These are phyloP conservation scores for Latrodectus geometricus DNA, from an alignment of 1,140 invertebrate genomes.

Conservation along the genomic window DNA sequence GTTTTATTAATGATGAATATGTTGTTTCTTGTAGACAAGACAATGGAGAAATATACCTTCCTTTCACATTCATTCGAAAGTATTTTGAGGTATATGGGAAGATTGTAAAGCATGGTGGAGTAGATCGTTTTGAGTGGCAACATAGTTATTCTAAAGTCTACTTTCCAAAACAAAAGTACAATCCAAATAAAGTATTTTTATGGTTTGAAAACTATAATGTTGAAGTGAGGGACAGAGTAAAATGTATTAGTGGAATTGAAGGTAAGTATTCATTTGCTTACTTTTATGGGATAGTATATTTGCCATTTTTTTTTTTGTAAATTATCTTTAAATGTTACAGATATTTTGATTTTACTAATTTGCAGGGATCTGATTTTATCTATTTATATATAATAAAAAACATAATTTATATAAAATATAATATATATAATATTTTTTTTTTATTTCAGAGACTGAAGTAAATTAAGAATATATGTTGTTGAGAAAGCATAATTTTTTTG, in stretches of 20 bases:
- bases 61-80: slow-evolving; percentile 91
- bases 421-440: too few species aligned
- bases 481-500: too few species aligned
- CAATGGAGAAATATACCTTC: slow-evolving; percentile 87
- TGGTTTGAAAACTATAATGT: slow-evolving; percentile 99
- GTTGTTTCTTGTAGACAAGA: slow-evolving; percentile 85
- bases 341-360: too few species aligned
- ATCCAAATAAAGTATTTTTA: slow-evolving; percentile 89
- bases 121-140: slow-evolving; percentile 86
- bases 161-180: slow-evolving; percentile 87
- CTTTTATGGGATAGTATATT: too few species aligned
- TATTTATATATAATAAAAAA: too few species aligned
- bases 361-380: too few species aligned
- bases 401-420: too few species aligned
- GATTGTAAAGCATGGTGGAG: slow-evolving; percentile 70
- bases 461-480: too few species aligned
- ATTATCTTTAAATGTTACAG: too few species aligned
- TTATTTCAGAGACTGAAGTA: too few species aligned
- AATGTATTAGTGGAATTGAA: slow-evolving; percentile 91
- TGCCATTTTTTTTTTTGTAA: slow-evolving; percentile 3
- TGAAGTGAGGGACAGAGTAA: slow-evolving; percentile 92
- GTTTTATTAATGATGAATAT: slow-evolving; percentile 90
- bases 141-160: slow-evolving; percentile 95
- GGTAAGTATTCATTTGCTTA: slow-evolving; percentile 69
- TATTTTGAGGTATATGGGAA: slow-evolving; percentile 94